Conservation (phyloP, 1,140 invertebrate genomes). For the Varroa destructor region DNA sequence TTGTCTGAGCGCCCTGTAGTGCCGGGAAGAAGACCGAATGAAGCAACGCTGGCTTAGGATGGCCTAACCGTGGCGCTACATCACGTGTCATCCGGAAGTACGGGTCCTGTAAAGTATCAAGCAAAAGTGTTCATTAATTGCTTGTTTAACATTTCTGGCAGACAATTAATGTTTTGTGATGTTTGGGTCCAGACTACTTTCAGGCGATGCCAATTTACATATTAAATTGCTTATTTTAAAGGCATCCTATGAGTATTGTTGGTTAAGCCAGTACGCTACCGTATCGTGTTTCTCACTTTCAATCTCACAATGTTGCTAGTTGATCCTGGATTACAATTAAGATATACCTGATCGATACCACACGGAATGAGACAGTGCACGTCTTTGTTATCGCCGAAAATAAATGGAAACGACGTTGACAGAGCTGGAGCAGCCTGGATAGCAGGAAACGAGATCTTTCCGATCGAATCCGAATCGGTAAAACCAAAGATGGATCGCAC, state of each 20-base stretch:
- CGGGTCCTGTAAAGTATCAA: constrained; percentile 54
- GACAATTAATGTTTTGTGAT: neutral
- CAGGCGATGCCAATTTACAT: no score
- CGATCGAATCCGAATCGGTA: constrained; percentile 80
- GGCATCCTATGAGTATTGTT: no score
- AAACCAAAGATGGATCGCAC: constrained; percentile 89
- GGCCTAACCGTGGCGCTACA: constrained; percentile 74
- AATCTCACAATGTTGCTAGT: neutral
- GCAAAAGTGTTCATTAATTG: no score
- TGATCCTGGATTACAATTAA: neutral
- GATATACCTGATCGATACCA: constrained; percentile 81
- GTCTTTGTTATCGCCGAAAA: constrained; percentile 66
- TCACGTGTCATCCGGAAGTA: constrained; percentile 98
- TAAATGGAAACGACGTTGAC: constrained; percentile 84
- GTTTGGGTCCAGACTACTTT: neutral
- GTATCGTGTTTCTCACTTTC: neutral
- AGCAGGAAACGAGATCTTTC: constrained; percentile 91
- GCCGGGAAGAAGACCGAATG: constrained; percentile 92
- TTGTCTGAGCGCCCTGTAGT: constrained; percentile 85
- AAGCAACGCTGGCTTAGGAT: constrained; percentile 79
- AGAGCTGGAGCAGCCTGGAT: constrained; percentile 90
- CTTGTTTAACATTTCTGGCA: neutral
- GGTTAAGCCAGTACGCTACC: no score
- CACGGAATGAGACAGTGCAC: constrained; percentile 89
- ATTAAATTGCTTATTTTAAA: no score